phyloP scores from a whole-genome alignment of 2,797 vertebrate species.

The Coreius guichenoti region DNA sequence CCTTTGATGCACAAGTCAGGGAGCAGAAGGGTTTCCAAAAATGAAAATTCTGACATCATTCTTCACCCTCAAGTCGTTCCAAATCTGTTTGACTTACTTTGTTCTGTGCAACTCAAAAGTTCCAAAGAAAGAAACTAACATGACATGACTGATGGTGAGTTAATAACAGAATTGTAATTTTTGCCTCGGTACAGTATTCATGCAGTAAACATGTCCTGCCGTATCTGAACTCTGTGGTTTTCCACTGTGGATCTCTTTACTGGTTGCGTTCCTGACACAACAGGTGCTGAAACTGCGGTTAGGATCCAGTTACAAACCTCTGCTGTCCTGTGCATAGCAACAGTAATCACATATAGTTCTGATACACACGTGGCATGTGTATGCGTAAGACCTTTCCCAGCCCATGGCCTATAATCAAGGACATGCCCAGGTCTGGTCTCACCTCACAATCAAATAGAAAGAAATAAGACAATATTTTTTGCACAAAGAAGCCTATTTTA shows the following conservation, averaged over 20 bases:
- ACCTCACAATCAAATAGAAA: not conserved
- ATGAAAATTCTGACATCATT: not conserved
- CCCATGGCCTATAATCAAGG: not conserved
- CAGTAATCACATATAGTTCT: slow-evolving; percentile 51
- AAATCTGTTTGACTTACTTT: too few species aligned
- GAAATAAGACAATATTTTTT: not conserved
- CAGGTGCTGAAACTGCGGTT: slow-evolving; percentile 54
- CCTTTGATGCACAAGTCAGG: not conserved
- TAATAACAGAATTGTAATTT: not conserved
- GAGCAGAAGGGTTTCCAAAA: not conserved
- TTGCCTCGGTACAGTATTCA: not conserved
- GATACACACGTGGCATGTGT: not conserved
- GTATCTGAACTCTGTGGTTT: slow-evolving; percentile 13
- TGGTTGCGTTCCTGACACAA: slow-evolving; percentile 39
- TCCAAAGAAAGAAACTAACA: not conserved
- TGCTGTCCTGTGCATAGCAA: slow-evolving; percentile 66
- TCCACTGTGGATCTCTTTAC: slow-evolving; percentile 17
- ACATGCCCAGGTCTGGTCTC: too few species aligned
- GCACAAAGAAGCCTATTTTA: not conserved
- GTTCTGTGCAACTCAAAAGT: not conserved
- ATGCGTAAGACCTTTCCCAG: not conserved
- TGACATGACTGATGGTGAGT: not conserved
- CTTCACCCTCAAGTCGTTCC: not conserved
- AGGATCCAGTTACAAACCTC: slow-evolving; percentile 65
- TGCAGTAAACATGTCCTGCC: too few species aligned